These are phyloP conservation scores for Oxystoma pomonae DNA, from an alignment of 2,888 invertebrate species.

Conservation along the genomic window DNA sequence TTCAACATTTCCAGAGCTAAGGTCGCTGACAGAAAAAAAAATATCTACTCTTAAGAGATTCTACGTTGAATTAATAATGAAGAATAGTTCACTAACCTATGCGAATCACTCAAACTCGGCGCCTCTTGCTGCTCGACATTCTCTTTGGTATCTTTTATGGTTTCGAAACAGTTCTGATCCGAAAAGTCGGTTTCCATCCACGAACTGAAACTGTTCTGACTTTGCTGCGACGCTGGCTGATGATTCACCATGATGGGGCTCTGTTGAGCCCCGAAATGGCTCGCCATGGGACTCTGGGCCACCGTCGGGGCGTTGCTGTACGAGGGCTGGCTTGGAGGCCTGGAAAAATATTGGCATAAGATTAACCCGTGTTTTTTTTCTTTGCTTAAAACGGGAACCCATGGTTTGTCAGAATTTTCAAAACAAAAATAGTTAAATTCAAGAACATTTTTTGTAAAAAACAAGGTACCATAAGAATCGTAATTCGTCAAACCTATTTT, in stretches of 20 bases:
- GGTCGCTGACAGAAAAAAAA: too few species aligned
- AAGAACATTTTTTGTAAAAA: too few species aligned
- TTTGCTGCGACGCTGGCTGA: conserved; percentile 14
- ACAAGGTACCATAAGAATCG: too few species aligned
- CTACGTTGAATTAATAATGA: too few species aligned
- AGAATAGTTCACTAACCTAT: conserved; percentile 36
- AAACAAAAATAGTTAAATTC: too few species aligned
- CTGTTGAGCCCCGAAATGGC: conserved; percentile 52
- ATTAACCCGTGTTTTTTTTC: too few species aligned
- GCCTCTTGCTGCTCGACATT: conserved; percentile 45
- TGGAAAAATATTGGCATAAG: too few species aligned
- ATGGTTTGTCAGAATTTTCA: too few species aligned
- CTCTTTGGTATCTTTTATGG: conserved; percentile 50
- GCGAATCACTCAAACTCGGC: conserved; percentile 49
- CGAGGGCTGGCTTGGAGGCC: conserved; percentile 31
- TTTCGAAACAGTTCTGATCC: conserved; percentile 44
- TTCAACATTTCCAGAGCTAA: too few species aligned
- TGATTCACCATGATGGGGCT: conserved; percentile 48
- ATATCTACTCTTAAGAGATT: too few species aligned
- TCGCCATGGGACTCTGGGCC: conserved; percentile 45
- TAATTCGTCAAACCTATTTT: too few species aligned
- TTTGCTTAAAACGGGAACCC: too few species aligned
- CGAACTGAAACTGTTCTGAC: conserved; percentile 53
- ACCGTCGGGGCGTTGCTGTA: conserved; percentile 36
- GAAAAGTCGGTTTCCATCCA: conserved; percentile 57